Base-by-base conservation (phyloP, 1,140 invertebrate genomes). In the Aphaenogaster ashmeadi region DNA sequence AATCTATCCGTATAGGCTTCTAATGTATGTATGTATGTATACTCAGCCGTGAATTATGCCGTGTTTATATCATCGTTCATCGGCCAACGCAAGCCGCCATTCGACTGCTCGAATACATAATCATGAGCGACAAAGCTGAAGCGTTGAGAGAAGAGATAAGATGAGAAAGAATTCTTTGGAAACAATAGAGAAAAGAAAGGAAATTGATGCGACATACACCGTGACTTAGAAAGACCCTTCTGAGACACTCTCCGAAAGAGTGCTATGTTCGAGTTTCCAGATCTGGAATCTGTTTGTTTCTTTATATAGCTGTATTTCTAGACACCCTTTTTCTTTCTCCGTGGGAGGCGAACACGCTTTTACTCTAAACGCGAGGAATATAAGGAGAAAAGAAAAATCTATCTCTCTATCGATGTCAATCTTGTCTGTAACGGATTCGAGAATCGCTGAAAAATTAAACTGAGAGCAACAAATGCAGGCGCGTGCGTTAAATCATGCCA, bases 281-380 rank as follows among this genome's bases (percentile, higher is more conserved):
- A 69, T 69, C 21, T 69, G 41, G 41, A 47, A 50, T 69, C 66
- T 33, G 21, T 41, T 69, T 69, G 13, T 69, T 69, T 50, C 21
- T 50, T 50, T 33, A 27, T 27, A 27, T 27, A 50, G n/a, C 21
- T 33, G 41, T 47, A 69, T 69, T 47, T 50, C 44, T 15, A 69
- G 41, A 44, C 1, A 64, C 27, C 38, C n/a, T 27, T 75, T 44
- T 27, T 13, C 38, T 27, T 44, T 15, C 21, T 60, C 38, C 5
- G 27, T 18, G 18, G 3, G n/a, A 27, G 50, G 50, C n/a, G 2
- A 47, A 58, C 13, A 60, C 21, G 38, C 54, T 60, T 27, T 44
- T 75, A 27, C 13, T 27, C n/a, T 6, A 41, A 58, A 75, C n/a
- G 36, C 21, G 13, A 75, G 11, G 7, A 58, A 41, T 21, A 11